Base-by-base conservation (phyloP, 2,113 vertebrate genomes). In the Struthio camelus region DNA sequence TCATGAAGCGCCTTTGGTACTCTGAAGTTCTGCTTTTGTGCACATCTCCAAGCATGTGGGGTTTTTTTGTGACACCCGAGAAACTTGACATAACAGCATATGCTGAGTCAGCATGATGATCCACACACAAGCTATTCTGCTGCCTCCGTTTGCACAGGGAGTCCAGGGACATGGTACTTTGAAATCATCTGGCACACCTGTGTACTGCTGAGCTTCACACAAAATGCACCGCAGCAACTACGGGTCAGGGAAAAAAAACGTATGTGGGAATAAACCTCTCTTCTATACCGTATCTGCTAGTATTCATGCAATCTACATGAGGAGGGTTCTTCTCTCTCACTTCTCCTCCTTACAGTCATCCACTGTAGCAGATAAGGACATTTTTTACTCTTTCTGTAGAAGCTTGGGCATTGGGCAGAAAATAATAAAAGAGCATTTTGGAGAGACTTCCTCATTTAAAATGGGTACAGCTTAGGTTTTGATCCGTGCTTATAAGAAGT, bases 1-100 rank as follows among this genome's bases (percentile, higher is more conserved):
- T 77, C 30, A 54, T 61, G 48, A 79, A 73, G n/a, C 62, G 44
- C 28, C 51, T 32, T 67, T 20, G 40, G 10, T 82, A 0, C 1
- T 59, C 38, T 42, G 14, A 59, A 36, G 38, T 8, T 34, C 18
- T 54, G 51, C 58, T 10, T n/a, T 77, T 36, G 24, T 10, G 20
- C 1, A 0, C 38, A 5, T 72, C 17, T 20, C 28, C 51, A 14
- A 46, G 51, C 0, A 0, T 51, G 40, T 56, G 8, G 17, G n/a
- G n/a, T n/a, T 6, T 25, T 67, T 56, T 64, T 59, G 34, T 20
- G 24, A 64, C 19, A n/a, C 19, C 20, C 0, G 4, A 87, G 53
- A 67, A 70, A 46, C 36, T 32, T 2, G 0, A 14, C 2, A 1
- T 62, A 42, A 46, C 0, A 1, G 19, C 27, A 62, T 27, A 36